phyloP scores from a whole-genome alignment of 2,113 vertebrate species.

The Garra rufa region DNA sequence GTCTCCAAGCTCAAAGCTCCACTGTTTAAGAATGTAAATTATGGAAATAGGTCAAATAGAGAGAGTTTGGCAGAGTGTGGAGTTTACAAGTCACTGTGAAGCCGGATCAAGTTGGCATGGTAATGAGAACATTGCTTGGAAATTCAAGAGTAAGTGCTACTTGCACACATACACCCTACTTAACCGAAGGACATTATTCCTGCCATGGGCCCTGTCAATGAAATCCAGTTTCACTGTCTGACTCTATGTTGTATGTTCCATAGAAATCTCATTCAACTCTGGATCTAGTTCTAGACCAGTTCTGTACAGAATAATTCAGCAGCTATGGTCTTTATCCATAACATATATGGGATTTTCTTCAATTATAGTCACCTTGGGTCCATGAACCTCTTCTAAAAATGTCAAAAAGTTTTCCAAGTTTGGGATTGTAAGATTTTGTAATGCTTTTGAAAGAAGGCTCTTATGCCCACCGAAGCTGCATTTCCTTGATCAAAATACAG shows the following conservation, averaged over 20 bases:
- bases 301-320: neutral
- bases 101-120: conserved; percentile 65
- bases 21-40: conserved; percentile 76
- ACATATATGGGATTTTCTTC: neutral
- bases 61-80: conserved; percentile 68
- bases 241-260: neutral
- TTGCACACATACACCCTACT: conserved; percentile 29
- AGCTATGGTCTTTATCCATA: neutral
- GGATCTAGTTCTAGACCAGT: neutral
- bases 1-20: conserved; percentile 59
- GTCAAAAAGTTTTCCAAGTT: neutral
- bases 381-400: neutral
- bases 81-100: conserved; percentile 65
- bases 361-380: neutral
- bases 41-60: conserved; percentile 79
- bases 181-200: conserved; percentile 14
- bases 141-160: conserved; percentile 60
- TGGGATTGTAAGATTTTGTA: neutral
- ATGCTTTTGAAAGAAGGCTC: neutral
- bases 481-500: neutral
- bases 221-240: neutral
- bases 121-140: conserved; percentile 64
- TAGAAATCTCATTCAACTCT: neutral
- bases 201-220: neutral
- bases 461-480: neutral